Base-by-base conservation (phyloP, 2,797 vertebrate species). In the Halcyon leucocephala region DNA sequence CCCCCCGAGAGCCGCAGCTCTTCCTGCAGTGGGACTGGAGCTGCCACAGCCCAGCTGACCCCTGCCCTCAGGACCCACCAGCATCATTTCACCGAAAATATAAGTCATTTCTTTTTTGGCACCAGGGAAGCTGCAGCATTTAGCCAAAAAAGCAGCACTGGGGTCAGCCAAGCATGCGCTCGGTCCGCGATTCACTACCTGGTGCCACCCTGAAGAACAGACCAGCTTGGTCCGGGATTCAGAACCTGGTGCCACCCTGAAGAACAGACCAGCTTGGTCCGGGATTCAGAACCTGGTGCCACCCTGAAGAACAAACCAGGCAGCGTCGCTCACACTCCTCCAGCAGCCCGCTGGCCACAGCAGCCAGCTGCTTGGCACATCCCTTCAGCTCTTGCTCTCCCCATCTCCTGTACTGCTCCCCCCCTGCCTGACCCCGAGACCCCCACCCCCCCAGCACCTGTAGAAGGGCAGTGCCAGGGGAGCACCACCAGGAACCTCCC, bases 281-380 rank as follows among this genome's bases (percentile, higher is more conserved):
- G 62, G 95, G 89, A 72, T 25, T 96, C 92, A 58, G 73, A 67
- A 6, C 81, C 71, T 20, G 54, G 66, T 57, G 77, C 86, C 9
- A 1, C 24, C 1, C 0, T 0, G 16, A 19, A 4, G 10, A 7
- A 18, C 0, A 1, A 52, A 6, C 7, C n/a, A 35, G 2, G 7
- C 58, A 3, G 33, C 86, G 6, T 6, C 86, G 78, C 5, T 95
- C 95, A 95, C 81, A 14, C 79, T 1, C 94, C 95, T 57, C 0
- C 3, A 3, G 1, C 0, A 14, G 11, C 4, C 48, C 4, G 14
- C 28, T 18, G 44, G 51, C 58, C 10, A 15, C 5, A 4, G 57
- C 48, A 49, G 48, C 25, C 46, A 2, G 33, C 58, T 12, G 26
- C 29, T 1, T 4, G 42, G 42, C 42, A 3, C 42, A 42, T 16